Base-by-base conservation (phyloP, 1,140 invertebrate genomes). In the Diorhabda carinulata region DNA sequence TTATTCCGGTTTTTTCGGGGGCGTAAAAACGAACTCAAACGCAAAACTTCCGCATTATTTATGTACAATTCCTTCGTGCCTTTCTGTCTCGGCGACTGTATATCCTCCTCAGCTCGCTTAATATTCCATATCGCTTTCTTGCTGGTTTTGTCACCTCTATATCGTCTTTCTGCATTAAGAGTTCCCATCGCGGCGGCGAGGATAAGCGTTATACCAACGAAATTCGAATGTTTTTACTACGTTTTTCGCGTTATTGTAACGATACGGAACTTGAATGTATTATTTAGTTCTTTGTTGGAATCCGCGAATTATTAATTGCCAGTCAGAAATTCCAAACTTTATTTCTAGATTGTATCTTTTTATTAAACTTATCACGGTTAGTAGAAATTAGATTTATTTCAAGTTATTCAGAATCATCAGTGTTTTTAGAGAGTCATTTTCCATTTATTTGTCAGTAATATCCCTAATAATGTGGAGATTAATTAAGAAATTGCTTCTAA, bases 41-140 rank as follows among this genome's bases (percentile, higher is more conserved):
- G 67, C 67, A 73, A 71, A 73, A 73, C 72, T 73, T 70, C 59
- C 69, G 67, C 72, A 67, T 73, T 73, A 73, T 73, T 73, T 73
- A 73, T 73, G 67, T 65, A 58, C 57, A 56, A 56, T 60, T 68
- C 61, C 67, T 73, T 73, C 67, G 66, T 69, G 69, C 61, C 66
- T 67, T 70, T 73, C 65, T 68, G 72, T 66, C 69, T 70, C 61
- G 10, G 66, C 60, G 57, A 65, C 60, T 64, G 62, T 66, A 66
- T 64, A 56, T 61, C n/a, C 61, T 62, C 68, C 57, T 64, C 67
- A 61, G 65, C 68, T 10, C 69, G 68, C 71, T 72, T 72, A 72
- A 72, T 72, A 72, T 72, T 72, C 71, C 71, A 70, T 72, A 72
- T 72, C 71, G 71, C 63, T 52, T 66, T 61, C 58, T 69, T 64